Percentiles rank a stretch among this genome's conserved stretches.
Conservation (phyloP, 2,888 invertebrate species). For the Drosophila paranaensis region DNA sequence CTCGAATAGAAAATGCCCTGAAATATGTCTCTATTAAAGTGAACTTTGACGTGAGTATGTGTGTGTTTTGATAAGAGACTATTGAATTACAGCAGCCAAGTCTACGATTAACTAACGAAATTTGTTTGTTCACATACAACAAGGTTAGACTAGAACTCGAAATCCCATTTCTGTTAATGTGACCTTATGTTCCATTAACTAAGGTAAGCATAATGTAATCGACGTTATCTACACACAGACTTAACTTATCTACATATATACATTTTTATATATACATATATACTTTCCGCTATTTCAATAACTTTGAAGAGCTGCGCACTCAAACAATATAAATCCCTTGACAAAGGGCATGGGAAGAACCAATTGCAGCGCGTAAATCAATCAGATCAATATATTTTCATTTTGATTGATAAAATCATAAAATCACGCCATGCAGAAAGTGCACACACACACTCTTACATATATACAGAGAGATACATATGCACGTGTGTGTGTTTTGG, state of each 20-base stretch:
- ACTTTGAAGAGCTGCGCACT: slow-evolving; percentile 31
- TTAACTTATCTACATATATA: neutral
- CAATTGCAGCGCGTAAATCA: slow-evolving; percentile 59
- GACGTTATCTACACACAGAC: neutral
- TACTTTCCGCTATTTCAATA: slow-evolving; percentile 34
- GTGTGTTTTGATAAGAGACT: neutral
- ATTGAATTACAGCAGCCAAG: neutral
- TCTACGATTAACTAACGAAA: neutral
- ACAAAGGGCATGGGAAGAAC: slow-evolving; percentile 13
- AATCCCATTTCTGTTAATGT: too few relatives aligned
- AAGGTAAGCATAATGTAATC: neutral
- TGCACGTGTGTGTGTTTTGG: slow-evolving; percentile 9
- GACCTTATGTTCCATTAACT: neutral
- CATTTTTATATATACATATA: neutral
- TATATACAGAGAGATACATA: neutral
- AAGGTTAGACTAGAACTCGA: neutral
- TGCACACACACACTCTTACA: neutral
- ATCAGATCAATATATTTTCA: slow-evolving; percentile 62
- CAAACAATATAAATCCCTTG: neutral
- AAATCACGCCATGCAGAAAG: slow-evolving; percentile 56
- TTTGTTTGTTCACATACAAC: neutral
- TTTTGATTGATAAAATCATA: slow-evolving; percentile 70
- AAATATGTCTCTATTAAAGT: slow-evolving; percentile 9
- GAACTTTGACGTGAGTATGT: neutral
- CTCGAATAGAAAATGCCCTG: neutral